Percentiles rank a stretch among this genome's conserved stretches.
These are phyloP conservation scores for Leptodactylus fuscus DNA, from an alignment of 2,113 vertebrate species.

Conservation along the genomic window DNA sequence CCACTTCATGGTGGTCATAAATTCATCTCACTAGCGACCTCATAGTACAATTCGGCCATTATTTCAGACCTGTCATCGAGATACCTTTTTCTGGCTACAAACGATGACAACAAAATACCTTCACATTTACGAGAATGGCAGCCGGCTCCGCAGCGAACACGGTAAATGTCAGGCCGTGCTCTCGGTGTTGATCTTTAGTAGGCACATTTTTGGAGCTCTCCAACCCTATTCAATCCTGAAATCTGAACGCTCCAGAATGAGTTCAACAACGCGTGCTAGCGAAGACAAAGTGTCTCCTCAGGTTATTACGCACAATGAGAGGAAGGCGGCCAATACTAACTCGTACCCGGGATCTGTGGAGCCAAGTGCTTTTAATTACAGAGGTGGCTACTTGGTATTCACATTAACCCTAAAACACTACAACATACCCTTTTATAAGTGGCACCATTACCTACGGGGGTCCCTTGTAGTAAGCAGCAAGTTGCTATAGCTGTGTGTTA, in stretches of 20 bases:
- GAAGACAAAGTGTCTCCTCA: neutral
- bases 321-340: neutral
- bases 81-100: neutral
- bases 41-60: neutral
- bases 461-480: too few relatives aligned
- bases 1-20: too few relatives aligned
- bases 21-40: too few relatives aligned
- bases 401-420: neutral
- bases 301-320: neutral
- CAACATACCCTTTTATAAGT: too few relatives aligned
- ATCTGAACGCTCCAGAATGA: neutral
- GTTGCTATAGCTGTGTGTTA: too few relatives aligned
- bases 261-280: neutral
- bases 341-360: neutral
- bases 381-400: neutral
- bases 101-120: neutral
- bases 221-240: slow-evolving; percentile 5
- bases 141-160: neutral
- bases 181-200: neutral
- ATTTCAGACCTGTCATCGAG: too few relatives aligned
- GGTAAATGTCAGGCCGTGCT: neutral
- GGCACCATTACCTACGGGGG: too few relatives aligned
- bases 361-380: neutral
- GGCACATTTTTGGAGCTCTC: neutral
- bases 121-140: neutral